Conservation (phyloP, 2,113 vertebrate species). For the Turnix velox region DNA sequence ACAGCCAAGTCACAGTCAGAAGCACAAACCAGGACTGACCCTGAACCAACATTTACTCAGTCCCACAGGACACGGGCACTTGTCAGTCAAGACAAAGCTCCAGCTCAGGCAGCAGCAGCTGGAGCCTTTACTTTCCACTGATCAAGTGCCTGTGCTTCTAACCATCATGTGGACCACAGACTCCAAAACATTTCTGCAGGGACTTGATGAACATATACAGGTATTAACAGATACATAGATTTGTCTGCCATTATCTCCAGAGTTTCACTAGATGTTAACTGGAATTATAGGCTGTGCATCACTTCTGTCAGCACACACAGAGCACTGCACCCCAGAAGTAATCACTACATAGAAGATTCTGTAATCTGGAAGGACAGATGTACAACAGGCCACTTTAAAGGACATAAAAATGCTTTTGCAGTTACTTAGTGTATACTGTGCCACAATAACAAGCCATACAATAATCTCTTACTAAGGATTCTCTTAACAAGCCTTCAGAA, state of each 20-base stretch:
- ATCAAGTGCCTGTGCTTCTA: background rate
- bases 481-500: background rate
- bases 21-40: background rate
- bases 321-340: background rate
- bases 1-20: background rate
- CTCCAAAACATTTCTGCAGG: background rate
- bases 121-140: background rate
- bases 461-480: background rate
- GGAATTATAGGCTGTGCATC: background rate
- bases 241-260: background rate
- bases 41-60: background rate
- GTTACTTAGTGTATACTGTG: background rate
- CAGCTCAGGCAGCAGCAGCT: background rate
- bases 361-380: background rate
- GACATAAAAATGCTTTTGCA: background rate
- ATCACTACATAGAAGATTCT: background rate
- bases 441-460: background rate
- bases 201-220: background rate
- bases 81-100: background rate
- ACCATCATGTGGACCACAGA: fast-evolving
- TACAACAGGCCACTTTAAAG: background rate
- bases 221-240: background rate
- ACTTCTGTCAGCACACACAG: background rate
- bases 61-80: background rate
- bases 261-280: background rate